Conservation (phyloP, 2,797 vertebrate species). For the Lepilemur septentrionalis region DNA sequence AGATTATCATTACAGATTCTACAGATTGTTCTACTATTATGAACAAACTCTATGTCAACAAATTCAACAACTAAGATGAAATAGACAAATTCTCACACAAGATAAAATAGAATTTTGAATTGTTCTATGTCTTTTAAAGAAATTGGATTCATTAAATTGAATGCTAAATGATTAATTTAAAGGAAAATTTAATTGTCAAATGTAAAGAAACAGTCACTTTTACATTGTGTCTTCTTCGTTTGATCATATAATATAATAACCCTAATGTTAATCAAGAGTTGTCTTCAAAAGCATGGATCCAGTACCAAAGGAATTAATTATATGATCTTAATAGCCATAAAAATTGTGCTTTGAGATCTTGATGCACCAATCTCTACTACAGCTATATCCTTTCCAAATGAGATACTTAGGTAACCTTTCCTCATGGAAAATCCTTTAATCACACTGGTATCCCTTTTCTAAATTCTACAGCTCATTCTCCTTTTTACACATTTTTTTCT, state of each 20-base stretch:
- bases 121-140: background rate
- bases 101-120: background rate
- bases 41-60: background rate
- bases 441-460: background rate
- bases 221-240: background rate
- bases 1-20: background rate
- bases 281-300: background rate
- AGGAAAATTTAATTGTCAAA: background rate
- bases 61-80: background rate
- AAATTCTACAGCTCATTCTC: background rate
- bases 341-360: background rate
- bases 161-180: background rate
- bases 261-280: background rate
- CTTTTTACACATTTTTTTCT: background rate
- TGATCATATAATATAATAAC: background rate
- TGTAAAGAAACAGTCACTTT: background rate
- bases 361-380: background rate
- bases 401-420: background rate
- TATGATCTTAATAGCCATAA: background rate
- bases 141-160: background rate
- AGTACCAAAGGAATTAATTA: background rate
- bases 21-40: background rate
- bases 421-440: background rate
- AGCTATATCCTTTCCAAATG: background rate
- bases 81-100: background rate